Conservation (phyloP, 2,797 vertebrate species). For the Lagorchestes hirsutus region DNA sequence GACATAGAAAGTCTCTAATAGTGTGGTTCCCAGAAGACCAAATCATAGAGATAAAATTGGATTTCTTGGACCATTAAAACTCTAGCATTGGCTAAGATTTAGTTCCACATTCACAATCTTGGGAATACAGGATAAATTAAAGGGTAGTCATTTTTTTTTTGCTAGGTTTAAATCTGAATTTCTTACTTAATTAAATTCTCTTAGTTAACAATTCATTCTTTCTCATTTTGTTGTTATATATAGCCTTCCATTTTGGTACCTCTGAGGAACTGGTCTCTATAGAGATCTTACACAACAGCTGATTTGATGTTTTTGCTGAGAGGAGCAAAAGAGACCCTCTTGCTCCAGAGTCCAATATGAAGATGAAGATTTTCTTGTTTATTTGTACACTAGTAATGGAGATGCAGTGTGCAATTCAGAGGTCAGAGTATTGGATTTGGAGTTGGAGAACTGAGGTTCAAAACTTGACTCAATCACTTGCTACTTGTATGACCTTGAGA, state of each 20-base stretch:
- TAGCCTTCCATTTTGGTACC: conserved; percentile 1
- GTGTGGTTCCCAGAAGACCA: background rate
- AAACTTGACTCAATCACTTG: background rate
- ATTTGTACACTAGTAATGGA: background rate
- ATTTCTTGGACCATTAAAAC: background rate
- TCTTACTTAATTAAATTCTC: conserved; percentile 10
- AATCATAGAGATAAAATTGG: background rate
- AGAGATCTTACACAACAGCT: conserved; percentile 27
- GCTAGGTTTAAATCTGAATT: background rate
- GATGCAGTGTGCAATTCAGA: background rate
- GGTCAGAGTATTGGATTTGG: background rate
- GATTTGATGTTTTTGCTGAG: conserved; percentile 24
- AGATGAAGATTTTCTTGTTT: conserved; percentile 2
- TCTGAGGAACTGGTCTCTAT: conserved; percentile 30
- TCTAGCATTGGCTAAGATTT: background rate
- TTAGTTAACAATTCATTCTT: background rate
- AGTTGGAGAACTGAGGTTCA: background rate
- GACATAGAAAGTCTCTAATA: background rate
- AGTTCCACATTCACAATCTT: background rate
- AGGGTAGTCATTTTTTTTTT: background rate
- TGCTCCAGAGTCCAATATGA: conserved; percentile 40
- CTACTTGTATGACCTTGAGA: background rate
- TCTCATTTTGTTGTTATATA: background rate
- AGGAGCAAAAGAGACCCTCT: conserved; percentile 8
- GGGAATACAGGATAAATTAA: background rate